phyloP scores from a whole-genome alignment of 2,113 vertebrate species.

The Mystacornis crossleyi region DNA sequence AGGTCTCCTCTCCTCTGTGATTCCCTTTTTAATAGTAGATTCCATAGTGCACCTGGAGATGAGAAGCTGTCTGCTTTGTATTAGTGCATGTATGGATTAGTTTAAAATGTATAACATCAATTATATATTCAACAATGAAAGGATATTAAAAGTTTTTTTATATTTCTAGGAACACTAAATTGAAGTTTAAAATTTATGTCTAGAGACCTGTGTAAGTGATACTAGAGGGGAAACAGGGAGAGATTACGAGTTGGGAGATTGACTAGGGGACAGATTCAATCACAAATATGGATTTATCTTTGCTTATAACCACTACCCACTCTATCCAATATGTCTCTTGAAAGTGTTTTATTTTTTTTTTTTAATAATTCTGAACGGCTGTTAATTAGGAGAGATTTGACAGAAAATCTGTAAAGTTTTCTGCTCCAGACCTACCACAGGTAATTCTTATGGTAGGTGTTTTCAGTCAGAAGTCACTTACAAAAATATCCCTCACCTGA shows the following conservation, averaged over 20 bases:
- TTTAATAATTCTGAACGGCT: not conserved
- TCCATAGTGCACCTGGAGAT: not conserved
- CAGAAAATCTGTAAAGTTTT: not conserved
- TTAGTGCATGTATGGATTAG: not conserved
- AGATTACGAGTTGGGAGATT: not conserved
- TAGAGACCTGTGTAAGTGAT: not conserved
- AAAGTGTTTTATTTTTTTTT: not conserved
- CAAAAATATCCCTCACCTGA: accelerated
- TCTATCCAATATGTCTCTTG: not conserved
- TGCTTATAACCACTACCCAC: not conserved
- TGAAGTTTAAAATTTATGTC: not conserved
- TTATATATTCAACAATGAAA: slow-evolving; percentile 43
- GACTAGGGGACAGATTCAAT: not conserved
- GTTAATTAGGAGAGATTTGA: not conserved
- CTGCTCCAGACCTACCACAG: not conserved
- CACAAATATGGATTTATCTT: not conserved
- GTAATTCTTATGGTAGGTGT: not conserved
- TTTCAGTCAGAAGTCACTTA: not conserved
- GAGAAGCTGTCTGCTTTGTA: not conserved
- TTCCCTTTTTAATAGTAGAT: not conserved
- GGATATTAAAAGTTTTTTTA: not conserved
- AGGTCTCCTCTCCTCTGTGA: not conserved
- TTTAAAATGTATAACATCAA: slow-evolving; percentile 30
- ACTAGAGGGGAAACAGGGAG: not conserved
- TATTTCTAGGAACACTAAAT: not conserved